A percentile compares a stretch with the other conserved stretches of the same genome.
phyloP scores from a whole-genome alignment of 2,888 invertebrate genomes.

The Ceriagrion tenellum region DNA sequence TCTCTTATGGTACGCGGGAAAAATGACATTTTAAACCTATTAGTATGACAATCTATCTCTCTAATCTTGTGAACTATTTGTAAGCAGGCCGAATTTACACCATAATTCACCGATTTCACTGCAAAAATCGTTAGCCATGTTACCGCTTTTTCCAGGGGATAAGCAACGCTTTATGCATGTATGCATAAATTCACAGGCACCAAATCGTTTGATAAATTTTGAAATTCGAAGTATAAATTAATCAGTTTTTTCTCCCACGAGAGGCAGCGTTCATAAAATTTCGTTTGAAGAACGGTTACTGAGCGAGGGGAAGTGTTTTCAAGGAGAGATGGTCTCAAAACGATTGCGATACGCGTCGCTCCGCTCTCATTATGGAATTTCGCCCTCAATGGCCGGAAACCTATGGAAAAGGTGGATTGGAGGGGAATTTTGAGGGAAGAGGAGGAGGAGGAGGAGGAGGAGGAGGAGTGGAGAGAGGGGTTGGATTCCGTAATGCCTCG shows the following conservation, averaged over 20 bases:
- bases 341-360: neutral
- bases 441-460: neutral
- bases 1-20: too few relatives aligned
- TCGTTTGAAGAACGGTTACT: neutral
- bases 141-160: too few relatives aligned
- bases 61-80: too few relatives aligned
- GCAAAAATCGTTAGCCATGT: too few relatives aligned
- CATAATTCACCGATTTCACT: too few relatives aligned
- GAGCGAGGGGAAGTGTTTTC: neutral
- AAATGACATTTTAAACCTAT: too few relatives aligned
- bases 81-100: too few relatives aligned
- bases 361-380: constrained; percentile 3
- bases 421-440: too few relatives aligned
- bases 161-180: too few relatives aligned
- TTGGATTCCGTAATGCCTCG: neutral
- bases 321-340: neutral
- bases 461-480: neutral
- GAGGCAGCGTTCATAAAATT: neutral
- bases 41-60: too few relatives aligned
- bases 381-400: neutral
- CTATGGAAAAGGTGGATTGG: neutral
- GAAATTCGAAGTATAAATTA: neutral
- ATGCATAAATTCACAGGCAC: too few relatives aligned
- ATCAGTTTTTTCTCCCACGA: neutral
- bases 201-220: neutral